Percentiles rank a stretch among this genome's conserved stretches.
Evolutionary conservation across 2,113 vertebrate species (phyloP).

Genomic region (Sander lucioperca): DNA sequence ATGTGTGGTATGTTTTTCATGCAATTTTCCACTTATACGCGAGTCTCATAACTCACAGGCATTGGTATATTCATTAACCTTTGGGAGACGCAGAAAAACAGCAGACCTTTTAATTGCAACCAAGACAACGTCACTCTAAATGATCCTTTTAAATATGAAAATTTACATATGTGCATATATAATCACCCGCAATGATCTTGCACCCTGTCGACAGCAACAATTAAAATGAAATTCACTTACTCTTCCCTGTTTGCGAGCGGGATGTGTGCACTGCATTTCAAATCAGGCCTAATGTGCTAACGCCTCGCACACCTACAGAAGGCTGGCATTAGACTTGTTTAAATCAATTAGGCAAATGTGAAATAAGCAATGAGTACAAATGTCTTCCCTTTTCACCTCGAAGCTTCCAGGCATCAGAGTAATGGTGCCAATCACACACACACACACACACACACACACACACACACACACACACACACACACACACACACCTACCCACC

Average conservation of each 20-base stretch:
- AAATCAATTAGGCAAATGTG: conserved; percentile 87
- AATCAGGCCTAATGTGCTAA: conserved; percentile 79
- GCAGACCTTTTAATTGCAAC: conserved; percentile 84
- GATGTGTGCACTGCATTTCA: conserved; percentile 78
- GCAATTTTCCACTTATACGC: conserved; percentile 71
- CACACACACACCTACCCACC: conserved; percentile 49
- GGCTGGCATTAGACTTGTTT: conserved; percentile 81
- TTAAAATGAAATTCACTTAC: conserved; percentile 80
- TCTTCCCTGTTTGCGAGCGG: conserved; percentile 66
- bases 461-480: background rate
- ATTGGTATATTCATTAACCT: conserved; percentile 85
- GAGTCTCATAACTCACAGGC: conserved; percentile 68
- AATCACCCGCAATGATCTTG: conserved; percentile 81
- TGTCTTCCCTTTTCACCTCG: conserved; percentile 74
- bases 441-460: background rate
- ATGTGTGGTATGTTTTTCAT: conserved; percentile 73
- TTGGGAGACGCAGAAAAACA: conserved; percentile 82
- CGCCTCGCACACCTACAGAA: conserved; percentile 77
- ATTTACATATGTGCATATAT: conserved; percentile 87
- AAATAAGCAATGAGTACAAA: conserved; percentile 78
- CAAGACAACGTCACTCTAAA: conserved; percentile 84
- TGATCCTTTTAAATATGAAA: conserved; percentile 85
- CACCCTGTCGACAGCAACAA: conserved; percentile 83
- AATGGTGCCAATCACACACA: conserved; percentile 74
- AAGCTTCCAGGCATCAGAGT: conserved; percentile 64